Conservation (phyloP, 1,140 invertebrate genomes). For the Philopotamus ludificatus region DNA sequence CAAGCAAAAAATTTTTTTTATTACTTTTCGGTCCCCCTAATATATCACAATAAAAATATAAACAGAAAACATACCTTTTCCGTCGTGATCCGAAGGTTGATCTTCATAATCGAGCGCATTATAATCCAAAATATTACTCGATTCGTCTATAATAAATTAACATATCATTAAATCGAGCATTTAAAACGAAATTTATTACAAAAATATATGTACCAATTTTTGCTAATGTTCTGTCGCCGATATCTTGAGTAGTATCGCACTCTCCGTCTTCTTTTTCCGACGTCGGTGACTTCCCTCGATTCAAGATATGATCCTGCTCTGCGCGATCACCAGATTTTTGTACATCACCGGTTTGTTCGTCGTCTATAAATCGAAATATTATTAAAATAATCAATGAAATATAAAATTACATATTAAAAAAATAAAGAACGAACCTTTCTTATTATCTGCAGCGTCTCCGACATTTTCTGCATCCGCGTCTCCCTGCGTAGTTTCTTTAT, state of each 20-base stretch:
- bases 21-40: no score
- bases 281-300: not conserved
- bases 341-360: slow-evolving; percentile 25
- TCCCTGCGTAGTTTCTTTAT: slow-evolving; percentile 45
- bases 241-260: slow-evolving; percentile 31
- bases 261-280: slow-evolving; percentile 40
- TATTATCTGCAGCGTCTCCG: not conserved
- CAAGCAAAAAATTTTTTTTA: no score
- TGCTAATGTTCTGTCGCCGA: slow-evolving; percentile 9
- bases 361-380: slow-evolving; percentile 15
- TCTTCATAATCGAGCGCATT: slow-evolving; percentile 54
- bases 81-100: slow-evolving; percentile 37
- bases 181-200: no score
- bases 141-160: slow-evolving; percentile 19
- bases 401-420: not conserved
- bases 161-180: no score
- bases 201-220: slow-evolving; percentile 17
- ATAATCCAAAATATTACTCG: slow-evolving; percentile 46
- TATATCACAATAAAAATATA: slow-evolving; percentile 1
- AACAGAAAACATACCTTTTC: slow-evolving; percentile 30
- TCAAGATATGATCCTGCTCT: no score
- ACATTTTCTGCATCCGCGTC: slow-evolving; percentile 47
- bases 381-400: not conserved
- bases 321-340: not conserved
- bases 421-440: slow-evolving; percentile 30